These are phyloP conservation scores for Sebastes hubbsi DNA, from an alignment of 2,797 vertebrate species.

Conservation along the genomic window DNA sequence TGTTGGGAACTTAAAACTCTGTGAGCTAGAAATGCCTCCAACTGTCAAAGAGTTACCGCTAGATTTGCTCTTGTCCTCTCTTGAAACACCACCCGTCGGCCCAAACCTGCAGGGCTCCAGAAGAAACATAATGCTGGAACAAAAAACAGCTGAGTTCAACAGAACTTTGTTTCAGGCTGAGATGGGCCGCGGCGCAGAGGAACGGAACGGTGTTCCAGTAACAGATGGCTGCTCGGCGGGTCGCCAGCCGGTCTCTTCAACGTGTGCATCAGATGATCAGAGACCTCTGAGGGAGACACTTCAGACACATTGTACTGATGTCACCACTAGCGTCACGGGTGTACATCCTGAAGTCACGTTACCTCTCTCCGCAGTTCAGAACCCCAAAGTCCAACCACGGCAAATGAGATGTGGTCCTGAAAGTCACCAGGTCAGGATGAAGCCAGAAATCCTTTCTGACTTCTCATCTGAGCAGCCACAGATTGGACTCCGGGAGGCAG, in stretches of 20 bases:
- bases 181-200: slow-evolving; percentile 75
- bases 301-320: slow-evolving; percentile 43
- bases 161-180: slow-evolving; percentile 92
- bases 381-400: slow-evolving; percentile 18
- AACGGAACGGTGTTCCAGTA: slow-evolving; percentile 66
- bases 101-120: slow-evolving; percentile 60
- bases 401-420: slow-evolving; percentile 35
- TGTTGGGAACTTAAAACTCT: slow-evolving; percentile 43
- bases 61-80: slow-evolving; percentile 65
- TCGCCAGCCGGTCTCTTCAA: slow-evolving; percentile 40
- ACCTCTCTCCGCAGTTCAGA: slow-evolving; percentile 26
- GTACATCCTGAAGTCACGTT: slow-evolving; percentile 36
- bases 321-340: not conserved
- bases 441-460: slow-evolving; percentile 36
- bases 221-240: slow-evolving; percentile 57
- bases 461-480: slow-evolving; percentile 45
- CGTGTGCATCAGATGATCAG: slow-evolving; percentile 36
- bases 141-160: slow-evolving; percentile 95
- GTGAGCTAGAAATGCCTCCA: slow-evolving; percentile 45
- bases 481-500: slow-evolving; percentile 34
- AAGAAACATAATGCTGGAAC: slow-evolving; percentile 89
- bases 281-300: slow-evolving; percentile 37
- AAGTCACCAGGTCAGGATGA: slow-evolving; percentile 51
- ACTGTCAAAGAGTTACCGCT: slow-evolving; percentile 60
- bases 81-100: slow-evolving; percentile 57